Conservation (phyloP, 2,888 invertebrate genomes). For the Eustalomyia histrio region DNA sequence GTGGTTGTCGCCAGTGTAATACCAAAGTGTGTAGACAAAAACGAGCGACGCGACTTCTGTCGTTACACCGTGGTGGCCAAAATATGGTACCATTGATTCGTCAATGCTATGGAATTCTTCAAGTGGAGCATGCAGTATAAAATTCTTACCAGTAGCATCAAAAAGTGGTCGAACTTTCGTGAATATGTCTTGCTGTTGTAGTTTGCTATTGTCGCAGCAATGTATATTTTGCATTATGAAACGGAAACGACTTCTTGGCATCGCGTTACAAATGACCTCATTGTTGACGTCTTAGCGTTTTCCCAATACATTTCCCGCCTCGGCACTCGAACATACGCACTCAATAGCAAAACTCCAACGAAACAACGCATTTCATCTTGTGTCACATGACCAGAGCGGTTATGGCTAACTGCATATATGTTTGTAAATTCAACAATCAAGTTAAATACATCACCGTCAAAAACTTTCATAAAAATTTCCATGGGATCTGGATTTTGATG, state of each 20-base stretch:
- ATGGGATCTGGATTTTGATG: conserved; percentile 23
- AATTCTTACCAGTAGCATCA: not conserved
- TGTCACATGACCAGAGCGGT: conserved; percentile 24
- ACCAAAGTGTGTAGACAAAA: no score
- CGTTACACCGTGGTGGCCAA: no score
- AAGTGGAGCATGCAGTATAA: conserved; percentile 20
- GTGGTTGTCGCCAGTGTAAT: no score
- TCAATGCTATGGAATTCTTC: conserved; percentile 19
- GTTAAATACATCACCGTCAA: conserved; percentile 17
- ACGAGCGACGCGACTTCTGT: no score
- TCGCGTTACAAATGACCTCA: conserved; percentile 16
- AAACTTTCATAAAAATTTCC: conserved; percentile 15
- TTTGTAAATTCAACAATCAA: conserved; percentile 26
- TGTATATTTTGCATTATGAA: conserved; percentile 31
- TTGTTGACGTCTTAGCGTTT: conserved; percentile 23
- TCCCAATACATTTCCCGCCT: conserved; percentile 26
- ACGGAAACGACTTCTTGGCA: conserved; percentile 16
- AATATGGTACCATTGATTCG: conserved; percentile 10
- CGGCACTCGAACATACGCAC: no score
- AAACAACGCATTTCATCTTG: conserved; percentile 23
- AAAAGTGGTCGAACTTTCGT: conserved; percentile 6
- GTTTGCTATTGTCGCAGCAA: conserved; percentile 17
- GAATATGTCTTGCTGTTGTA: not conserved
- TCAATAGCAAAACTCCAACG: conserved; percentile 16
- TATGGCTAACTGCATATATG: conserved; percentile 22